A percentile compares a stretch with the other conserved stretches of the same genome.
phyloP scores from a whole-genome alignment of 2,797 vertebrate species.

The Gymnothorax javanicus region DNA sequence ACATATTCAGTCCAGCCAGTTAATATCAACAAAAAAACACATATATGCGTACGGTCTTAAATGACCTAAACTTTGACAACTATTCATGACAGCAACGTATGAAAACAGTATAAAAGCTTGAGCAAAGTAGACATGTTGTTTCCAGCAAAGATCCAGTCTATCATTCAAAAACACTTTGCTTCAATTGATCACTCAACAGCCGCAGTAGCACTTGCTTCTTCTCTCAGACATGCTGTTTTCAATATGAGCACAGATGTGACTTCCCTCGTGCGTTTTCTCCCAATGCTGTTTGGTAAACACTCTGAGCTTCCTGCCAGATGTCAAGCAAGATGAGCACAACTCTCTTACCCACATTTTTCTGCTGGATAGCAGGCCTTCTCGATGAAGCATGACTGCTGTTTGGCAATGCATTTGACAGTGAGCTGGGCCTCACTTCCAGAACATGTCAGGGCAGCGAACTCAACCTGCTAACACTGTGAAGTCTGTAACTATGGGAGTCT shows the following conservation, averaged over 20 bases:
- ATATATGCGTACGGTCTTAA: not conserved
- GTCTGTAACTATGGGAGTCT: not conserved
- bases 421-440: constrained; percentile 27
- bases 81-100: not conserved
- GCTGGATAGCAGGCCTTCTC: not conserved
- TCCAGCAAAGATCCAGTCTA: not conserved
- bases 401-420: not conserved
- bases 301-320: constrained; percentile 21
- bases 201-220: not conserved
- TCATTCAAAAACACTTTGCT: not conserved
- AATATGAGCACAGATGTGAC: not conserved
- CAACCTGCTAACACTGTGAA: constrained; percentile 14
- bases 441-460: constrained; percentile 31
- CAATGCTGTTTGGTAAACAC: constrained; percentile 11
- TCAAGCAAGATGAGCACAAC: not conserved
- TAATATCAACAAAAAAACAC: not conserved
- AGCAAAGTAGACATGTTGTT: not conserved
- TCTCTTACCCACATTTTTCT: constrained; percentile 3
- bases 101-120: too few relatives aligned
- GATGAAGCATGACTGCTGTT: constrained; percentile 21
- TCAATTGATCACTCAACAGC: not conserved
- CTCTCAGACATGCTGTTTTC: not conserved
- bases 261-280: not conserved
- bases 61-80: not conserved
- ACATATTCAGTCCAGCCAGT: not conserved